Evolutionary conservation across 1,140 invertebrate genomes (phyloP).

Genomic region (Papilio polyxenes): DNA sequence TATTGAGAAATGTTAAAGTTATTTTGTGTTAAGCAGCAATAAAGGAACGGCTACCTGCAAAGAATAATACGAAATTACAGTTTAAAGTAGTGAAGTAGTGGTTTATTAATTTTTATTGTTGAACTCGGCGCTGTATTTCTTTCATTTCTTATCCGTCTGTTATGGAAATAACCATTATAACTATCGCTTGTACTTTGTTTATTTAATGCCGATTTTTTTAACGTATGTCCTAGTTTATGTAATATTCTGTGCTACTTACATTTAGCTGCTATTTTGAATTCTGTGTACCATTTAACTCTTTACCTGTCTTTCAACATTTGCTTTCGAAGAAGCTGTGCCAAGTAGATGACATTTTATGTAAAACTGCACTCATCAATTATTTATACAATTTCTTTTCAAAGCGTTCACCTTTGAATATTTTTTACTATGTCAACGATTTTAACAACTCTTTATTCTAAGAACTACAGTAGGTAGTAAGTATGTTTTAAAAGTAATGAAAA

Average conservation of each 20-base stretch:
- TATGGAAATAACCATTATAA: neutral
- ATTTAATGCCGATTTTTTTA: neutral
- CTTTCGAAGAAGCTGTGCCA: neutral
- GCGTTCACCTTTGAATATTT: too few species aligned
- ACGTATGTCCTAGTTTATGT: neutral
- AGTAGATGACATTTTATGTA: neutral
- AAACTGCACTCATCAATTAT: neutral
- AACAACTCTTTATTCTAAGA: too few species aligned
- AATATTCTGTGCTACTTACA: neutral
- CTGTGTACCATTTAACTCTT: neutral
- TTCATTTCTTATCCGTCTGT: too few species aligned
- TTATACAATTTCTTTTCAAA: neutral
- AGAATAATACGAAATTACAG: too few species aligned
- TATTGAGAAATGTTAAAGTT: conserved; percentile 1
- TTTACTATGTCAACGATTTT: too few species aligned
- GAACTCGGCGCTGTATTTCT: too few species aligned
- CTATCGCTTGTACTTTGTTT: neutral
- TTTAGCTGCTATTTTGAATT: conserved; percentile 1
- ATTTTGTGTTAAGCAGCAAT: too few species aligned
- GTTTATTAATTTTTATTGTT: too few species aligned
- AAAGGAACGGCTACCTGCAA: too few species aligned
- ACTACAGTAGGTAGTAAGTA: too few species aligned
- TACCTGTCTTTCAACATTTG: neutral
- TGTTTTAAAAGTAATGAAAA: too few species aligned
- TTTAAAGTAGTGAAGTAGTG: too few species aligned